Evolutionary conservation across 2,888 invertebrate genomes (phyloP), one percentile per base, ranked within the genome.

Genomic region (Polymixis lichenea): DNA sequence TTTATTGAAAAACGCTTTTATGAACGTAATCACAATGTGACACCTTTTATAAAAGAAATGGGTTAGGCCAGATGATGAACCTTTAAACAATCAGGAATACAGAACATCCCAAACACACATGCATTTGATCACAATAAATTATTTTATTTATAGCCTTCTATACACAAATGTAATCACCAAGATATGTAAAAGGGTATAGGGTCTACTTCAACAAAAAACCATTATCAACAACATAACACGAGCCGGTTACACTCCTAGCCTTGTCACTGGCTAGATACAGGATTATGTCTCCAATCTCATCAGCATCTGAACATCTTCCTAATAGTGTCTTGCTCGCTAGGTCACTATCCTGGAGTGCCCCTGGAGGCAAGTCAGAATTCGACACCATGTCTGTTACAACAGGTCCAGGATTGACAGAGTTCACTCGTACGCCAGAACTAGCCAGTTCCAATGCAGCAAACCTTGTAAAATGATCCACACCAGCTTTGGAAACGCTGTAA

Each of bases 361-460:
- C 25, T 11, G n/a, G 6, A 61, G 22, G 13, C 13, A 66, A 6
- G 15, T 25, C n/a, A 43, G 28, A 2, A 46, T 53, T 9, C 0
- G 49, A 51, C 0, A 51, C 19, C 6, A 46, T 46, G 43, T 46
- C 43, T 11, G 43, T 46, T 46, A 46, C 1, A 46, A 46, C 43
- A 5, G 49, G 49, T 67, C 64, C 0, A 85, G 97, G 96, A 95
- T 51, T 51, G 1, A 51, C 65, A 99, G 43, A 46, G 43, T 46
- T 46, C 11, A 46, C 43, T 46, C 43, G 9, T 3, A 46, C 43
- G 43, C 43, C 43, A 46, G 43, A 46, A 46, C 1, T 13, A 46
- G 43, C 43, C 43, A 46, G 11, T 11, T 46, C 43, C 43, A 46
- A 92, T 11, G 92, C 93, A 38, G 82, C 85, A 6, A 84, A 80